Evolutionary conservation across 2,113 vertebrate genomes (phyloP), one percentile per base, ranked within the genome.

Genomic region (Grammomys surdaster): DNA sequence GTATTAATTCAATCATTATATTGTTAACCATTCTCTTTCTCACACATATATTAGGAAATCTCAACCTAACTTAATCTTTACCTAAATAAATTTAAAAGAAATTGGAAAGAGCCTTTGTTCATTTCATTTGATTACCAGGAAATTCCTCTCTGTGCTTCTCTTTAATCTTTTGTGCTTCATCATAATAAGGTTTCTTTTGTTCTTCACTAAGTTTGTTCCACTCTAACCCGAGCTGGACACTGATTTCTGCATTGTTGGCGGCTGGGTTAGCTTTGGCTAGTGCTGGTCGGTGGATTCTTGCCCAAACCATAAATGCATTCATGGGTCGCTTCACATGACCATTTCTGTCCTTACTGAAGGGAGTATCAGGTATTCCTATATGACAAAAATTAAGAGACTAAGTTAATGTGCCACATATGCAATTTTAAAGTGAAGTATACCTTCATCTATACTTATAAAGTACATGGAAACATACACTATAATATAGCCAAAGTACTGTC

Each of bases 231-330:
- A 99, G 98, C 95, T 98, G 98, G 51, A 99, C 96, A 85, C 98
- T 99, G 97, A 98, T 98, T 69, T 99, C 98, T 60, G 97, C 97
- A 26, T 98, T 98, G 76, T 86, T 98, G 82, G 98, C 98, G 6
- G 90, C 90, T 0, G 99, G 98, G 96, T 98, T 98, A 76, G 98
- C 98, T 98, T 98, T 99, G 85, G 98, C 98, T 96, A 99, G 89
- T 60, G 97, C 98, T 1, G 98, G 92, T 24, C 99, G 98, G 93
- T 99, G 99, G 96, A 99, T 99, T 87, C 98, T 97, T 65, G 98
- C 97, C 99, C 99, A 99, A 92, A 99, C 98, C 98, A 99, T 98
- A 93, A 99, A 99, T 0, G 99, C 99, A 1, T 99, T 99, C 99
- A 99, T 99, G 0, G 99, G 99, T 67, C 98, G 98, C 98, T 99